A percentile compares a stretch with the other conserved stretches of the same genome.
phyloP scores from a whole-genome alignment of 2,888 invertebrate species.

The Scaptodrosophila latifasciaeformis region DNA sequence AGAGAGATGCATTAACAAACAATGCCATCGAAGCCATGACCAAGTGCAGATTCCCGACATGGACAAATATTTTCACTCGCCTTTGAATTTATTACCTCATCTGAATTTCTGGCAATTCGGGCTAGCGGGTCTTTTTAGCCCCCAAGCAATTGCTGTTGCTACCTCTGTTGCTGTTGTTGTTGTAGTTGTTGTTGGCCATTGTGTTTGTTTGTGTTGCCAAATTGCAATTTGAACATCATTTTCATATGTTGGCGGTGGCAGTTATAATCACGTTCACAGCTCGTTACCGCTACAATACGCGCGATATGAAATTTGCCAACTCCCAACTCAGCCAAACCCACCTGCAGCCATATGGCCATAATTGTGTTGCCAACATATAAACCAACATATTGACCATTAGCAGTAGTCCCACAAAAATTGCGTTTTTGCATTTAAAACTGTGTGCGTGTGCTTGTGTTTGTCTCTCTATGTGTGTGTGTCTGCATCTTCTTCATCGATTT shows the following conservation, averaged over 20 bases:
- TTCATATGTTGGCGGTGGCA: constrained; percentile 62
- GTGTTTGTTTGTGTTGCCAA: constrained; percentile 43
- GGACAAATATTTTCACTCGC: constrained; percentile 65
- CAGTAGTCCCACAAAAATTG: constrained; percentile 15
- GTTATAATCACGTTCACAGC: constrained; percentile 67
- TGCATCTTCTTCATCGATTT: constrained; percentile 69
- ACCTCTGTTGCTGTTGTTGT: constrained; percentile 39
- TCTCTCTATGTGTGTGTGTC: constrained; percentile 18
- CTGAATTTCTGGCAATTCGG: constrained; percentile 3
- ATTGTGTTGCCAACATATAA: constrained; percentile 63
- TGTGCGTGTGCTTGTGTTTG: constrained; percentile 34
- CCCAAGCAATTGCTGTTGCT: constrained; percentile 20
- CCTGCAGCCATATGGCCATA: constrained; percentile 60
- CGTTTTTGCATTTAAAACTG: constrained; percentile 51
- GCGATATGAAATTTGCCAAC: neutral
- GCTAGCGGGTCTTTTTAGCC: constrained; percentile 7
- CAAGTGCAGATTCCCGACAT: too few species aligned
- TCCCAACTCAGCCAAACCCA: constrained; percentile 47
- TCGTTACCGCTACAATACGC: constrained; percentile 8
- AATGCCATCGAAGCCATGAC: constrained; percentile 40
- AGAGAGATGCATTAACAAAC: constrained; percentile 54
- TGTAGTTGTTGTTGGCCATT: constrained; percentile 59
- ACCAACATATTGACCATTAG: constrained; percentile 67
- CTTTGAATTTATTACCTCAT: neutral
- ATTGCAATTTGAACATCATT: constrained; percentile 68